Conservation (phyloP, 2,888 invertebrate genomes). For the Hypomecis punctinalis region DNA sequence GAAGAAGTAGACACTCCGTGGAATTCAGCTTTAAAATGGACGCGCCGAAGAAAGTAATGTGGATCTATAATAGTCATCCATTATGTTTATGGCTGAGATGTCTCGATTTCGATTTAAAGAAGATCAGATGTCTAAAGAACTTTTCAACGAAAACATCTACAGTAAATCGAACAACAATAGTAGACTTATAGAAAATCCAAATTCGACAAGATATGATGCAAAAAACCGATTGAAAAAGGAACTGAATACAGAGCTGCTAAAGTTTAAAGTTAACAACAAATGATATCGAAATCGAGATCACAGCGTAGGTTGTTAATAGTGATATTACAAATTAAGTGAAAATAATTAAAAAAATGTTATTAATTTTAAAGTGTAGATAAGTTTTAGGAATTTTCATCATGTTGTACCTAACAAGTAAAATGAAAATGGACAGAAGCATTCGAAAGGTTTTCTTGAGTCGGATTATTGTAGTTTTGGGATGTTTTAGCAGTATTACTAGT, state of each 20-base stretch:
- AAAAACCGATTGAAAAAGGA: no score
- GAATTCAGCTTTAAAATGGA: constrained; percentile 64
- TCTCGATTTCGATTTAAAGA: constrained; percentile 67
- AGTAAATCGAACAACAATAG: no score
- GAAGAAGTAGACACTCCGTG: constrained; percentile 37
- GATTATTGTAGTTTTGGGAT: constrained; percentile 56
- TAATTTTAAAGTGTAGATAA: constrained; percentile 79
- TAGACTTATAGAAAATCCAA: no score
- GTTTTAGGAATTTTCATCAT: constrained; percentile 77
- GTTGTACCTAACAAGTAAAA: constrained; percentile 64
- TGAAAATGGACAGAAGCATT: constrained; percentile 50
- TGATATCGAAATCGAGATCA: constrained; percentile 68
- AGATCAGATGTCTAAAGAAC: constrained; percentile 33
- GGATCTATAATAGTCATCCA: constrained; percentile 57
- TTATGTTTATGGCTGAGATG: constrained; percentile 71
- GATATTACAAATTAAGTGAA: constrained; percentile 81
- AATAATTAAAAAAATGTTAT: constrained; percentile 77
- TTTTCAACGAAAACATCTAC: constrained; percentile 1
- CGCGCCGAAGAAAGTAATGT: constrained; percentile 62
- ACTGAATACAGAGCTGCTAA: no score
- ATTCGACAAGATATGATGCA: no score
- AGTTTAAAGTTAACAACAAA: constrained; percentile 19
- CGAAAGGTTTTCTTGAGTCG: constrained; percentile 39
- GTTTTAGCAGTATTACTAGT: constrained; percentile 66
- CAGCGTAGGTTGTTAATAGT: constrained; percentile 84